phyloP scores from a whole-genome alignment of 2,888 invertebrate genomes.

The Lasioglossum zephyrum region DNA sequence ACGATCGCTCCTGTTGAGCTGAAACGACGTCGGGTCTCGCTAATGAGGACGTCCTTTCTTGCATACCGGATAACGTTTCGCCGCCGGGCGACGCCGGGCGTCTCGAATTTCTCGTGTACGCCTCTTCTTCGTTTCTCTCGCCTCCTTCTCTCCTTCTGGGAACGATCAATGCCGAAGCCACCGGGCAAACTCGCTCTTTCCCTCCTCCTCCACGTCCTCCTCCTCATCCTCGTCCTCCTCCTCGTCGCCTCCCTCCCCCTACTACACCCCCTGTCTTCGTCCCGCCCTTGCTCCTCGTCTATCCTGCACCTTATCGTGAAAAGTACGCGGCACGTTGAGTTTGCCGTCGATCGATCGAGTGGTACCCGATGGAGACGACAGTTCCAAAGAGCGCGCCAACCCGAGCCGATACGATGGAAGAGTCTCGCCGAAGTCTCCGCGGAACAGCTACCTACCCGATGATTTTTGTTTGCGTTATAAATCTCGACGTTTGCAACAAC shows the following conservation, averaged over 20 bases:
- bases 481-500: neutral
- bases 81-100: constrained; percentile 73
- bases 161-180: constrained; percentile 68
- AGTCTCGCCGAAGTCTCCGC: neutral
- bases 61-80: constrained; percentile 78
- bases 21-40: constrained; percentile 66
- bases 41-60: constrained; percentile 79
- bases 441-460: neutral
- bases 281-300: constrained; percentile 46
- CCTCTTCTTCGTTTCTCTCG: constrained; percentile 57
- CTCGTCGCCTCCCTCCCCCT: neutral
- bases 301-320: constrained; percentile 63
- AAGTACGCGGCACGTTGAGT: constrained; percentile 62
- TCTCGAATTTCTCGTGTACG: constrained; percentile 74
- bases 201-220: constrained; percentile 5
- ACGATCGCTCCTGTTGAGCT: constrained; percentile 42
- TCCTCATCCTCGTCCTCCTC: neutral
- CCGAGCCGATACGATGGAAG: constrained; percentile 7
- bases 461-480: neutral
- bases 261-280: constrained; percentile 3
- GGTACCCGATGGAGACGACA: constrained; percentile 57
- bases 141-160: constrained; percentile 48
- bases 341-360: constrained; percentile 62
- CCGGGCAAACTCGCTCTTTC: constrained; percentile 55
- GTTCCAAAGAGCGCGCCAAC: constrained; percentile 43